Evolutionary conservation across 1,140 invertebrate genomes (phyloP), one percentile per base, ranked within the genome.

Genomic region (Archivesica marissinica): DNA sequence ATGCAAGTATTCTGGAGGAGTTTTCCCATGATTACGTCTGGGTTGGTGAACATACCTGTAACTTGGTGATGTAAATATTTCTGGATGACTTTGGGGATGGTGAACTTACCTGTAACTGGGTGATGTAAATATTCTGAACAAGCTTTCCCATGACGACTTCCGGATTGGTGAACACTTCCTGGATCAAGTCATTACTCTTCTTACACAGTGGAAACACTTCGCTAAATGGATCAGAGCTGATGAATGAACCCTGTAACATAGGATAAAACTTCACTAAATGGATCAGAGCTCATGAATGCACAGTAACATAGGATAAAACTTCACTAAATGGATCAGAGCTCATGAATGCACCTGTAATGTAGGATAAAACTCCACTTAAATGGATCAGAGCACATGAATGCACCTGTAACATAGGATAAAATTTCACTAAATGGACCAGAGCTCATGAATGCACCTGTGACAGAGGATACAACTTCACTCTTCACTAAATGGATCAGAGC

Each of bases 141-240:
- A 99, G 99, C 94, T 99, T 99, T 47, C 97, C 97, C 98, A 99
- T 99, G 0, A 99, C 98, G 95, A 98, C 97, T 87, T 99, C 97
- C 0, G 98, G 98, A 94, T 98, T 99, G n/a, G 96, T 96, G 92
- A 99, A 99, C 0, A 99, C 98, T 94, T 97, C 96, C 92, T 97
- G 96, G 85, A 99, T 98, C 0, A 99, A 95, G 82, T 96, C 95
- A 91, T 98, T 96, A 91, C 98, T 98, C 90, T 96, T 97, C 88
- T 96, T 96, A 94, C 98, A 99, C 86, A 99, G 95, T 25, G 97
- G 97, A 76, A 99, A 95, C 9, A 99, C 97, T 89, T 99, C 97
- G 77, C 96, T 96, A 94, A 99, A 99, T 64, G 99, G 96, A 92
- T 99, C 97, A 92, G 97, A 97, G 2, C 96, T 96, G 28, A 95